These are phyloP conservation scores for Rhinichthys osculus DNA, from an alignment of 2,797 vertebrate genomes.

Conservation along the genomic window DNA sequence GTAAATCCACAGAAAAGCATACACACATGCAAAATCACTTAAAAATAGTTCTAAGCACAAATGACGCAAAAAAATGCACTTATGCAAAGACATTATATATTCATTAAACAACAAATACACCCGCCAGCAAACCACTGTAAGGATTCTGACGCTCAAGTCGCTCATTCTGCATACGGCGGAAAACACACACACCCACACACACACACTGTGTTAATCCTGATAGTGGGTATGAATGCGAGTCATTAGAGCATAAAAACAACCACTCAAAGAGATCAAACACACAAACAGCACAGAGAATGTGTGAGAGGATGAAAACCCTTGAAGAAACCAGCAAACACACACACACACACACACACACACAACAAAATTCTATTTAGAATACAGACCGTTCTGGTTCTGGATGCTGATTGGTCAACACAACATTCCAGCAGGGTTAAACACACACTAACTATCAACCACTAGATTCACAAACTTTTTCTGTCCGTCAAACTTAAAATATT, in stretches of 20 bases:
- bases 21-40: background rate
- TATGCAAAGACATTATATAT: background rate
- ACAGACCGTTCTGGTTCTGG: background rate
- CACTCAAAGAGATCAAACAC: conserved; percentile 12
- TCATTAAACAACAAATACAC: conserved; percentile 5
- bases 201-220: conserved; percentile 39
- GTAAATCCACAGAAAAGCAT: background rate
- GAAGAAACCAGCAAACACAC: background rate
- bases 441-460: background rate
- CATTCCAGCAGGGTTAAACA: background rate
- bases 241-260: conserved; percentile 37
- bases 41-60: background rate
- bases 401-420: background rate
- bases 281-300: background rate
- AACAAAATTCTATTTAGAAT: background rate
- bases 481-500: background rate
- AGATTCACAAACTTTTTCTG: no score
- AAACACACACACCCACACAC: conserved; percentile 10
- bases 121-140: background rate
- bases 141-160: background rate
- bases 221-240: conserved; percentile 42
- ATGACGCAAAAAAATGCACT: background rate
- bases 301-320: background rate
- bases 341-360: background rate
- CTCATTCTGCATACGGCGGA: background rate